Conservation (phyloP, 2,113 vertebrate genomes). For the Gobio gobio region DNA sequence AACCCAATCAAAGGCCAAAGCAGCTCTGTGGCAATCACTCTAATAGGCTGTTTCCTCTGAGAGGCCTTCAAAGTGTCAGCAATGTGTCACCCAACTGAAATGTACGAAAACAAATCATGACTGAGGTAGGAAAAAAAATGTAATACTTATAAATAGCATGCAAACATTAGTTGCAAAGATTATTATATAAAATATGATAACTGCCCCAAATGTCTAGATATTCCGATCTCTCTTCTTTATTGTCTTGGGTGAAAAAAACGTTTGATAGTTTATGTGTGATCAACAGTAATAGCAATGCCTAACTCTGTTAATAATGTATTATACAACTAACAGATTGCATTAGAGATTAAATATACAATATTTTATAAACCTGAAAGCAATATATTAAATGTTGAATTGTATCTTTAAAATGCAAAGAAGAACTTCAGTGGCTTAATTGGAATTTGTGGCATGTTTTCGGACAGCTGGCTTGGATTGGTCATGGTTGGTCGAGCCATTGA, state of each 20-base stretch:
- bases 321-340: too few species aligned
- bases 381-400: neutral
- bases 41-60: slow-evolving; percentile 70
- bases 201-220: too few species aligned
- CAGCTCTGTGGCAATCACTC: slow-evolving; percentile 65
- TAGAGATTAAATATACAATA: too few species aligned
- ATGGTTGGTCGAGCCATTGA: slow-evolving; percentile 67
- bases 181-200: neutral
- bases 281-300: too few species aligned
- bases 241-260: too few species aligned
- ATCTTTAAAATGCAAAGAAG: neutral
- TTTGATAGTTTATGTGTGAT: too few species aligned
- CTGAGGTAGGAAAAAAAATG: neutral
- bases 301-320: too few species aligned
- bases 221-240: too few species aligned
- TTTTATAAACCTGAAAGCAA: neutral
- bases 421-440: slow-evolving; percentile 68
- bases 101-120: neutral
- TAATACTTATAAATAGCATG: neutral
- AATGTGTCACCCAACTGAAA: slow-evolving; percentile 38
- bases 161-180: neutral
- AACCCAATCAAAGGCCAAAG: slow-evolving; percentile 78
- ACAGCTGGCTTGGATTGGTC: slow-evolving; percentile 80
- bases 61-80: slow-evolving; percentile 52
- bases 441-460: slow-evolving; percentile 75